Evolutionary conservation across 2,888 invertebrate genomes (phyloP), one percentile per base, ranked within the genome.

Genomic region (Lordiphosa fenestrarum): DNA sequence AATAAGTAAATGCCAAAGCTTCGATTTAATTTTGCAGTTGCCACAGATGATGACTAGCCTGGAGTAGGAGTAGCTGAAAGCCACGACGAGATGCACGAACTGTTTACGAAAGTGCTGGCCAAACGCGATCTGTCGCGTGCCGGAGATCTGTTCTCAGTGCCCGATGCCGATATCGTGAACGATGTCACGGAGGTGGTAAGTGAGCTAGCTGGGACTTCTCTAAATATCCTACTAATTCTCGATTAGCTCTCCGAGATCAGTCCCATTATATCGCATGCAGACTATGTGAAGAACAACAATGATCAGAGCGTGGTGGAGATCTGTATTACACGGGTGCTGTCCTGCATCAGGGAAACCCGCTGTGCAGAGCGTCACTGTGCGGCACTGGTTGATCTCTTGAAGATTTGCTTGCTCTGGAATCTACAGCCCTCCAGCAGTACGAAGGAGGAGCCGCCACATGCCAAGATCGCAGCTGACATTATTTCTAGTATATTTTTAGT

Each of bases 261-360:
- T 63, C 93, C 94, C 69, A 96, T 98, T 71, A 94, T 96, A 59
- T 95, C 95, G 65, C 92, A 94, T 64, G 91, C 94, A 3, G 95
- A 95, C 83, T 98, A 97, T 88, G 92, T 94, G 46, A 93, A 94
- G 71, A 96, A 95, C 89, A 95, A 95, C 87, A 95, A 97, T 90
- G 96, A 97, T 89, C 98, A 98, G 90, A 96, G 96, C 76, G 95
- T 98, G 63, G 96, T 98, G 73, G 98, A 98, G 90, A 97, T 98
- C 86, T 97, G 97, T 89, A 94, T 98, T 61, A 96, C 97, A 1
- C 91, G 97, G 66, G 94, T 97, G 39, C 96, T 96, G 40, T 95
- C 96, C 70, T 96, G 97, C 83, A 94, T 98, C 69, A 93, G 97
- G 78, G 97, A 98, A 90, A 97, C 96, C 0, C 87, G 88, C 38